A percentile compares a stretch with the other conserved stretches of the same genome.
Conservation (phyloP, 2,888 invertebrate species). For the Yponomeuta plumbellus region DNA sequence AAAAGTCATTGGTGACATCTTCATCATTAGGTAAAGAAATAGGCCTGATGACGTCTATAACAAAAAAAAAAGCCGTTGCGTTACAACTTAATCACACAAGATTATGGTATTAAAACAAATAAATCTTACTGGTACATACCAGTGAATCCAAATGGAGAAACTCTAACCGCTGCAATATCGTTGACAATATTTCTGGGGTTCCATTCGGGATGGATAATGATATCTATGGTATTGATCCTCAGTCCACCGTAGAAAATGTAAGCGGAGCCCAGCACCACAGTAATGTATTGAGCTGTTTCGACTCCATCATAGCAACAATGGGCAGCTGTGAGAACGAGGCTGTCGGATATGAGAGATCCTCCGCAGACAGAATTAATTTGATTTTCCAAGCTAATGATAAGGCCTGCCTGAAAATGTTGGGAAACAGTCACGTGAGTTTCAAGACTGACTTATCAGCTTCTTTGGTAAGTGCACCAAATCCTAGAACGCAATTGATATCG, state of each 20-base stretch:
- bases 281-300: slow-evolving; percentile 15
- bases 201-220: slow-evolving; percentile 25
- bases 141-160: neutral
- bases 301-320: slow-evolving; percentile 20
- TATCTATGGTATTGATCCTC: slow-evolving; percentile 17
- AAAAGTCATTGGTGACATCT: neutral
- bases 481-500: no score
- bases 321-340: slow-evolving; percentile 20
- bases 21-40: neutral
- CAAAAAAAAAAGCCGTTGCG: neutral
- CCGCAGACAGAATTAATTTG: slow-evolving; percentile 18
- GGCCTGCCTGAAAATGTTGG: slow-evolving; percentile 20
- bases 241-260: slow-evolving; percentile 21
- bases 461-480: no score
- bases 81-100: no score
- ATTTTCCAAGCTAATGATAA: slow-evolving; percentile 16
- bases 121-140: neutral
- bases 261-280: slow-evolving; percentile 22
- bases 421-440: neutral
- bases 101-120: neutral
- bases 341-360: slow-evolving; percentile 20
- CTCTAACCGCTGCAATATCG: slow-evolving; percentile 24
- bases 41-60: neutral
- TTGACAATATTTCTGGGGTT: slow-evolving; percentile 40
- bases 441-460: no score